Evolutionary conservation across 2,888 invertebrate species (phyloP).

Genomic region (Agrochola lychnidis): DNA sequence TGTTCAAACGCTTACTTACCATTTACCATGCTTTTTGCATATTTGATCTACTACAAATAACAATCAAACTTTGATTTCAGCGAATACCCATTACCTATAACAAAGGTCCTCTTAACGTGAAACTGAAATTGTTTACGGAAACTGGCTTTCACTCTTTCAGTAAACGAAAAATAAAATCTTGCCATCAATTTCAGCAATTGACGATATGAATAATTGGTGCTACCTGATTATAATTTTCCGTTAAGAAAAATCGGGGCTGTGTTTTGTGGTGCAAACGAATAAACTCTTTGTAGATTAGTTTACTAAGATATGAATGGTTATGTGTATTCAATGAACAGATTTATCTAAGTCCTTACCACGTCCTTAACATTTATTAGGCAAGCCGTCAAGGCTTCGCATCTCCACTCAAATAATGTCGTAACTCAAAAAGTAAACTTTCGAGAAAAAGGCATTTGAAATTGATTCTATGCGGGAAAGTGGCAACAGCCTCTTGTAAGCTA

Average conservation of each 20-base stretch:
- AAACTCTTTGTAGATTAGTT: neutral
- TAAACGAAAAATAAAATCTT: neutral
- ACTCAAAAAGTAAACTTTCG: too few species aligned
- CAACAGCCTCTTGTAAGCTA: too few species aligned
- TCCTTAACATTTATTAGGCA: too few species aligned
- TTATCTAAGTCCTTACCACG: neutral
- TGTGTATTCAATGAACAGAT: neutral
- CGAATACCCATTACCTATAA: neutral
- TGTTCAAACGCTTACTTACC: neutral
- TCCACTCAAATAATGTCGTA: too few species aligned
- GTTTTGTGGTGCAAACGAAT: neutral
- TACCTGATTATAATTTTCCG: neutral
- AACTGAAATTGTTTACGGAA: conserved; percentile 5
- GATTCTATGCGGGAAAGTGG: too few species aligned
- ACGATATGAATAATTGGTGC: neutral
- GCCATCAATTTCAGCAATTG: neutral
- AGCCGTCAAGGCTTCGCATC: too few species aligned
- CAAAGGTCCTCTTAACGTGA: neutral
- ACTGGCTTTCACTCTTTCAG: conserved; percentile 1
- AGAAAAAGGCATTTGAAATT: too few species aligned
- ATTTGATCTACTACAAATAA: neutral
- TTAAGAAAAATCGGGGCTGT: neutral
- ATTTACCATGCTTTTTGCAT: neutral
- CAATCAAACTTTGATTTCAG: neutral
- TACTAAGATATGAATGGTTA: neutral